Conservation (phyloP, 1,140 invertebrate species). For the Drosophila triauraria region DNA sequence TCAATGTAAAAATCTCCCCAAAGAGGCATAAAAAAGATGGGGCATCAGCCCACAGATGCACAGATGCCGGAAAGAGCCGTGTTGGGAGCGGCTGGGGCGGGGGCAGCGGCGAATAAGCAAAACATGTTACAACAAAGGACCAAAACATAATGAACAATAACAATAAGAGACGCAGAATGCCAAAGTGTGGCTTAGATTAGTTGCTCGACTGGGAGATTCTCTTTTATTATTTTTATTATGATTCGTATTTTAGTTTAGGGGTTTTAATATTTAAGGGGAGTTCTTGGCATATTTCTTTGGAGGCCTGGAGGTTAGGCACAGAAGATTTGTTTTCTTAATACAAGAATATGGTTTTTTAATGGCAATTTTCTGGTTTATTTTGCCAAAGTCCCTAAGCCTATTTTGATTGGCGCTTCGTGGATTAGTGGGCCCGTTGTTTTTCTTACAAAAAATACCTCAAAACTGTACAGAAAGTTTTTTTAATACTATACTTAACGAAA, state of each 20-base stretch:
- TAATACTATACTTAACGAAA: not conserved
- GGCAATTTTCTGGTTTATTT: not conserved
- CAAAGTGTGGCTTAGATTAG: constrained; percentile 10
- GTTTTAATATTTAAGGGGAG: not conserved
- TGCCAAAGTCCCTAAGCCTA: too few species aligned
- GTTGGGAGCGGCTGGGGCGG: not conserved
- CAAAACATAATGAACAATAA: constrained; percentile 55
- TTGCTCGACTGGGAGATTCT: constrained; percentile 20
- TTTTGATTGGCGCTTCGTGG: not conserved
- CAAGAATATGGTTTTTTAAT: not conserved
- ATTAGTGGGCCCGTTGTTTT: not conserved
- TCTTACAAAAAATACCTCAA: not conserved
- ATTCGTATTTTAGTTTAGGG: not conserved
- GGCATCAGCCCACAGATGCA: constrained; percentile 25
- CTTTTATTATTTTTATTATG: not conserved
- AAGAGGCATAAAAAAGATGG: constrained; percentile 55
- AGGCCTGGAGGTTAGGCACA: too few species aligned
- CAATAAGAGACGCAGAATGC: constrained; percentile 30
- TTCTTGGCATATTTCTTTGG: too few species aligned
- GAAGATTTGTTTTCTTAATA: not conserved
- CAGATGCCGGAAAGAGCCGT: constrained; percentile 28
- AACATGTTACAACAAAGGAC: constrained; percentile 52
- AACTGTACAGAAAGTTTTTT: not conserved
- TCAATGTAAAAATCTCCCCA: constrained; percentile 60
- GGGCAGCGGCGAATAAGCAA: constrained; percentile 26